Evolutionary conservation across 2,113 vertebrate species (phyloP).

Genomic region (Nothoprocta pentlandii): DNA sequence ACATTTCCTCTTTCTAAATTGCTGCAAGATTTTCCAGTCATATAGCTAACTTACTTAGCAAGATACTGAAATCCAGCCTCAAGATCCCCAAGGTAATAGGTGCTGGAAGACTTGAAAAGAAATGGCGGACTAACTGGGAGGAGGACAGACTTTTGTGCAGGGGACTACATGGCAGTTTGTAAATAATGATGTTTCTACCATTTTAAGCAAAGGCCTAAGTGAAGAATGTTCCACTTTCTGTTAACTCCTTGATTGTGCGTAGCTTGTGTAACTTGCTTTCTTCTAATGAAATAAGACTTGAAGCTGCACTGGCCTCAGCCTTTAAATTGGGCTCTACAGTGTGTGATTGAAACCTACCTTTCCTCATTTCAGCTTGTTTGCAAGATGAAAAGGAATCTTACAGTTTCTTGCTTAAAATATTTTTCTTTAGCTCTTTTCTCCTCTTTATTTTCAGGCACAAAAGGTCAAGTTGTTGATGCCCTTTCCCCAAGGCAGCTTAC

Average conservation of each 20-base stretch:
- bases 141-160: neutral
- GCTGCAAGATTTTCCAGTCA: neutral
- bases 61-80: neutral
- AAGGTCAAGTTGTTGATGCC: neutral
- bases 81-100: neutral
- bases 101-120: neutral
- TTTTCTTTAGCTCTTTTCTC: constrained; percentile 15
- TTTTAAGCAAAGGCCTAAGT: neutral
- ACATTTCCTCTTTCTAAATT: neutral
- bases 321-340: constrained; percentile 11
- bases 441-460: neutral
- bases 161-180: neutral
- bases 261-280: neutral
- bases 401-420: constrained; percentile 34
- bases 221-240: neutral
- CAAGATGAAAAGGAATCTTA: constrained; percentile 47
- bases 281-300: constrained; percentile 30
- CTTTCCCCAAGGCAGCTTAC: neutral
- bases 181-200: neutral
- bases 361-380: constrained; percentile 21
- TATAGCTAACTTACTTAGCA: neutral
- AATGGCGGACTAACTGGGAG: neutral
- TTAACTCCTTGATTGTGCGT: constrained; percentile 22
- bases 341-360: constrained; percentile 3
- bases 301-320: constrained; percentile 29